Evolutionary conservation across 2,888 invertebrate genomes (phyloP).

Genomic region (Clusia tigrina): DNA sequence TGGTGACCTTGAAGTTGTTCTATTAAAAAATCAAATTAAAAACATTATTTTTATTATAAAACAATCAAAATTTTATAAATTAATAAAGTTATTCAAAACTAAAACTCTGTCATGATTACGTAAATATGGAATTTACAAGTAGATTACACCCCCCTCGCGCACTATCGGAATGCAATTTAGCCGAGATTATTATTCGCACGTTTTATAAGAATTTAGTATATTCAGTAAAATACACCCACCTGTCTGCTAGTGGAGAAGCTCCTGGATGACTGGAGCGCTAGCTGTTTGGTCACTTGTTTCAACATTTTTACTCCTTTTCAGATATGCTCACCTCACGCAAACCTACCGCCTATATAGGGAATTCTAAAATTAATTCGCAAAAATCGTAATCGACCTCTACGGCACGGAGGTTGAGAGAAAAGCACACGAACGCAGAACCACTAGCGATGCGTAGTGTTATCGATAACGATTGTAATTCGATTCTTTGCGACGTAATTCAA

Average conservation of each 20-base stretch:
- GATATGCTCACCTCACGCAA: background rate
- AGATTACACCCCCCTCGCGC: background rate
- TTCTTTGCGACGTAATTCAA: too few relatives aligned
- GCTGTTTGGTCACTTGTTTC: slow-evolving; percentile 71
- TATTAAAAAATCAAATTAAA: slow-evolving; percentile 58
- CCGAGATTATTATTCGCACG: background rate
- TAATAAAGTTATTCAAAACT: background rate
- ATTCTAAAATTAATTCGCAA: slow-evolving; percentile 22
- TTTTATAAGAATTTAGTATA: slow-evolving; percentile 30
- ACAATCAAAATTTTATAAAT: background rate
- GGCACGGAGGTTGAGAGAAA: slow-evolving; percentile 33
- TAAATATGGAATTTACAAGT: slow-evolving; percentile 42
- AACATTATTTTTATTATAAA: background rate
- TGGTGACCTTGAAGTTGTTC: slow-evolving; percentile 91
- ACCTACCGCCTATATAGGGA: slow-evolving; percentile 40
- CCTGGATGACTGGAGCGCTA: slow-evolving; percentile 69
- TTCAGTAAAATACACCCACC: slow-evolving; percentile 59
- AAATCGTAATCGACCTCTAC: slow-evolving; percentile 37
- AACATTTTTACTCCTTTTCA: slow-evolving; percentile 67
- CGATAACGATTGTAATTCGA: too few relatives aligned
- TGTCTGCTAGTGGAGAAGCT: slow-evolving; percentile 70
- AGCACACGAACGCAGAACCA: too few relatives aligned
- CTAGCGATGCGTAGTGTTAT: too few relatives aligned
- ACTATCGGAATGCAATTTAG: background rate
- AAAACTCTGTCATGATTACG: slow-evolving; percentile 43